Base-by-base conservation (phyloP, 2,888 invertebrate species). In the Psococerastis gibbosa region DNA sequence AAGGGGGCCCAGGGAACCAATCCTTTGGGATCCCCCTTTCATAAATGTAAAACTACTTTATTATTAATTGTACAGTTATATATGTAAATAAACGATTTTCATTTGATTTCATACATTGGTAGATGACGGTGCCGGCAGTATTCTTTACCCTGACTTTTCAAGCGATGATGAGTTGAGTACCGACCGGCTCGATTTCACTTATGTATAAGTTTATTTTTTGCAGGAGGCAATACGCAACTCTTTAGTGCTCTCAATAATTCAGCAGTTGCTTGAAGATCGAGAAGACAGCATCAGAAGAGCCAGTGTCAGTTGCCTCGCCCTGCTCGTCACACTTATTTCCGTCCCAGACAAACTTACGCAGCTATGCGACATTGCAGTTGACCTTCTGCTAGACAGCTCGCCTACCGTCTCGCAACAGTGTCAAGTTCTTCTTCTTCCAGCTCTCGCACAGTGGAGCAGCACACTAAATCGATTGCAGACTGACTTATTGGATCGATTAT, bases 221-320 rank as follows among this genome's bases (percentile, higher is more conserved):
- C 55, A 71, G 63, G 66, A 66, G 53, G 66, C 69, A 32, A 69
- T 77, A 32, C 62, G 76, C 31, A 73, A 75, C 53, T 79, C 78
- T 0, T 58, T 78, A 23, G 68, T 78, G 56, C 60, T 78, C 35
- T 76, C 78, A 9, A 78, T 79, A 70, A 59, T 79, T 31, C 74
- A 76, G 53, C 78, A 79, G 61, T 71, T 79, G 71, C 56, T 76
- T 44, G 57, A 78, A 50, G 79, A 79, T 53, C 69, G 70, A 50
- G 72, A 73, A 49, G 68, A 72, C 18, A 54, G 59, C 41, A 75
- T 78, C 2, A 59, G 76, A 48, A 68, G 67, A 47, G 67, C 70
- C n/a, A 71, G 71, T 5, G 66, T 76, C 3, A 64, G 65, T 51
- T 74, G 73, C 53, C 60, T 78, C 22, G 67, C 75, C 1, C 57